Percentiles rank a stretch among this genome's conserved stretches.
Conservation (phyloP, 2,113 vertebrate genomes). For the Promerops cafer region DNA sequence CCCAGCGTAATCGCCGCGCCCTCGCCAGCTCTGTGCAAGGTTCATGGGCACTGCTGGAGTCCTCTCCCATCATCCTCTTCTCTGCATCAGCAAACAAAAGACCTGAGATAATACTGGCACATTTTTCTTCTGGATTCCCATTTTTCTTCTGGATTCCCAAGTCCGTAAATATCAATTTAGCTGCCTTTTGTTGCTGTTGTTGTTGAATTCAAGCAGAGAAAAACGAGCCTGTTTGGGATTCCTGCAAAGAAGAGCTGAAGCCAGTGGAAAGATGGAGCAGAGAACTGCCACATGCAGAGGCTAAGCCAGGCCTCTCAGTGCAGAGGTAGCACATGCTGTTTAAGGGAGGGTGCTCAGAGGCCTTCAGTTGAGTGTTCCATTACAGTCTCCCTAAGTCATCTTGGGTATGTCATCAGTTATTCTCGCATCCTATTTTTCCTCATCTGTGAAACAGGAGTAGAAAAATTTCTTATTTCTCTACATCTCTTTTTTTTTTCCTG, state of each 20-base stretch:
- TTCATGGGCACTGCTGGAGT: background rate
- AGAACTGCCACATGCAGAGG: background rate
- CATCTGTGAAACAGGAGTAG: background rate
- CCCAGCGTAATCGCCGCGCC: fast-evolving
- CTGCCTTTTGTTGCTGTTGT: background rate
- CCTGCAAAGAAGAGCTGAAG: background rate
- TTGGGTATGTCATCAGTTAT: background rate
- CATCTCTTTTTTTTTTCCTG: background rate
- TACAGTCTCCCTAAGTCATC: background rate
- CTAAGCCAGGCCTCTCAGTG: background rate
- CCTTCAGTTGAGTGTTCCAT: fast-evolving
- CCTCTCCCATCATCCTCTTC: background rate
- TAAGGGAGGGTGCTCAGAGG: background rate
- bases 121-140: background rate
- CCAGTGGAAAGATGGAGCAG: background rate
- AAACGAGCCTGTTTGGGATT: background rate
- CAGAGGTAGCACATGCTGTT: background rate
- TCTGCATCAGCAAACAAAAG: background rate
- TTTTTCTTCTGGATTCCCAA: background rate
- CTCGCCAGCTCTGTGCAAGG: conserved; percentile 2
- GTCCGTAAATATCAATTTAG: background rate
- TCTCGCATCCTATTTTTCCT: background rate
- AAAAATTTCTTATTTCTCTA: background rate
- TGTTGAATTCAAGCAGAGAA: background rate
- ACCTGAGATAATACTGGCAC: background rate